Base-by-base conservation (phyloP, 2,888 invertebrate genomes). In the Carabus problematicus region DNA sequence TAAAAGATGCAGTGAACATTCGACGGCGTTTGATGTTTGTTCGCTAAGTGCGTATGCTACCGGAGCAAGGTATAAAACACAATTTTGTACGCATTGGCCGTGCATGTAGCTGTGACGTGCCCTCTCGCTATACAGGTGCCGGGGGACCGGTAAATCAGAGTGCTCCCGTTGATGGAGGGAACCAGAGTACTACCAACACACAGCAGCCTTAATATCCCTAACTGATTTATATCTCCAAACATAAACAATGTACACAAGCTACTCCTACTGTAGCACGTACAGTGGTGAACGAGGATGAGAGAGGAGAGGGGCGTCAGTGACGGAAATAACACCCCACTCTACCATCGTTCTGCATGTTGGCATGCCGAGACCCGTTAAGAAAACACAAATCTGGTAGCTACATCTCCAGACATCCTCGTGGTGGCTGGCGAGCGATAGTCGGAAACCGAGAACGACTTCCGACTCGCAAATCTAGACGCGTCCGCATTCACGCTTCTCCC, bases 141-240 rank as follows among this genome's bases (percentile, higher is more conserved):
- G 14, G n/a, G 58, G 58, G 58, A 41, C 7, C 58, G 41, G n/a
- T 58, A 58, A 58, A 58, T 58, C 58, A 58, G 12, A 64, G 64
- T 76, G 79, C 79, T 81, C 80, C 81, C 80, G 80, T 78, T 75
- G 73, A 74, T 64, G 56, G 72, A 76, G 76, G 78, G 76, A 79
- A 79, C 79, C 81, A 80, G 54, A 19, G 66, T 41, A 18, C 14
- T 16, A 41, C 54, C 41, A 18, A 41, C 11, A 40, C 14, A n/a
- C 78, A 80, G 78, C 78, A 80, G 79, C 81, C 80, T 81, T 81
- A 80, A 81, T 81, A 72, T 80, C 79, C 78, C 77, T 76, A 75
- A 77, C 76, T 80, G 80, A 80, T 80, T 80, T 80, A 80, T 79
- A 67, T 73, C 8, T 72, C 71, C 71, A 61, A 43, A 70, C 71